Percentiles rank a stretch among this genome's conserved stretches.
These are phyloP conservation scores for Euphonia xanthogaster DNA, from an alignment of 2,797 vertebrate species.

Conservation along the genomic window DNA sequence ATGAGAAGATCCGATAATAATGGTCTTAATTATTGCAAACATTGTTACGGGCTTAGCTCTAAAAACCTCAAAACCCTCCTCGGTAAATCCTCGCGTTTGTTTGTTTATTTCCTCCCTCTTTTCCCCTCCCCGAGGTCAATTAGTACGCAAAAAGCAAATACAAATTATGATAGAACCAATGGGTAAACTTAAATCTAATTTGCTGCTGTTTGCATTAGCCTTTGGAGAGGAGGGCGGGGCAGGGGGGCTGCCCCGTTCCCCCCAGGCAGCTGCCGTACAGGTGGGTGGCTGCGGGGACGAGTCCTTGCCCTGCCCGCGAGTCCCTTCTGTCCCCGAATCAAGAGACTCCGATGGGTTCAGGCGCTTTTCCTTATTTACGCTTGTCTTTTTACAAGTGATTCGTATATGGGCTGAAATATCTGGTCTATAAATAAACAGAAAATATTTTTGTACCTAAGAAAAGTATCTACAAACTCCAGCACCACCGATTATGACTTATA, in stretches of 20 bases:
- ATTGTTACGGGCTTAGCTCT: constrained; percentile 21
- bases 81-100: not conserved
- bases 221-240: not conserved
- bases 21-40: constrained; percentile 43
- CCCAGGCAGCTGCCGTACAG: not conserved
- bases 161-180: constrained; percentile 4
- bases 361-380: constrained; percentile 5
- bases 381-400: constrained; percentile 79
- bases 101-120: not conserved
- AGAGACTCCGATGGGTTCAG: not conserved
- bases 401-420: constrained; percentile 82
- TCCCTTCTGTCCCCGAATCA: not conserved
- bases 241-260: not conserved
- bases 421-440: constrained; percentile 89
- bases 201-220: constrained; percentile 15
- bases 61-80: constrained; percentile 4
- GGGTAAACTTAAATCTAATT: constrained; percentile 47
- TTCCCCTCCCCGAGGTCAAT: constrained; percentile 41
- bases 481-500: constrained; percentile 81
- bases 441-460: constrained; percentile 88
- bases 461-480: constrained; percentile 57
- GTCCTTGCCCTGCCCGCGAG: not conserved
- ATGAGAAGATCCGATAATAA: constrained; percentile 3
- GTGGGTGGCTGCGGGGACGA: not conserved
- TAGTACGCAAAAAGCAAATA: constrained; percentile 37